Conservation (phyloP, 2,888 invertebrate species). For the Eilema depressum region DNA sequence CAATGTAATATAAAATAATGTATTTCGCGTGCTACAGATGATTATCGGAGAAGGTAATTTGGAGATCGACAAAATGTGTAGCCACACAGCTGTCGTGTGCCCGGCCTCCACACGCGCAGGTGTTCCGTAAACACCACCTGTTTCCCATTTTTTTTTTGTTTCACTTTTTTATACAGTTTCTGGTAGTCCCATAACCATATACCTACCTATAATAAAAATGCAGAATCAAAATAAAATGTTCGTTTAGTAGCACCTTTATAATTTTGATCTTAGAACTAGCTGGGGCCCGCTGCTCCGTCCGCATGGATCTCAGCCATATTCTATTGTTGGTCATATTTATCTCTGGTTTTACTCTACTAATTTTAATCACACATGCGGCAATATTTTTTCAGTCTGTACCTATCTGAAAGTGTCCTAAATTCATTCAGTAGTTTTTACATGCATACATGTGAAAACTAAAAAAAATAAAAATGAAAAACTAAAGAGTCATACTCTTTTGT, state of each 20-base stretch:
- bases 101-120: slow-evolving; percentile 63
- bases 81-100: slow-evolving; percentile 68
- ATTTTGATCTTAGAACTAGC: background rate
- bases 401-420: too few species aligned
- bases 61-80: slow-evolving; percentile 57
- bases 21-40: slow-evolving; percentile 30
- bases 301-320: too few species aligned
- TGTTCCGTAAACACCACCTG: slow-evolving; percentile 72
- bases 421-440: too few species aligned
- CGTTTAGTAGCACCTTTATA: background rate
- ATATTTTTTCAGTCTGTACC: too few species aligned
- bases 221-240: background rate
- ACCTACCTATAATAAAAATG: background rate
- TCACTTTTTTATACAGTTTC: slow-evolving; percentile 53
- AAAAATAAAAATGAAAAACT: too few species aligned
- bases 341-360: too few species aligned
- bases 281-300: background rate
- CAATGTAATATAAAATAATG: background rate
- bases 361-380: too few species aligned
- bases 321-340: too few species aligned
- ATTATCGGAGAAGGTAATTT: slow-evolving; percentile 29
- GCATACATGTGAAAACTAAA: too few species aligned
- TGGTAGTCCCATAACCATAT: slow-evolving; percentile 21
- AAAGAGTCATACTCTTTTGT: too few species aligned
- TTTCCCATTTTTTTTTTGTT: slow-evolving; percentile 78